These are phyloP conservation scores for Himalopsyche phryganea DNA, from an alignment of 1,140 invertebrate species.

Conservation along the genomic window DNA sequence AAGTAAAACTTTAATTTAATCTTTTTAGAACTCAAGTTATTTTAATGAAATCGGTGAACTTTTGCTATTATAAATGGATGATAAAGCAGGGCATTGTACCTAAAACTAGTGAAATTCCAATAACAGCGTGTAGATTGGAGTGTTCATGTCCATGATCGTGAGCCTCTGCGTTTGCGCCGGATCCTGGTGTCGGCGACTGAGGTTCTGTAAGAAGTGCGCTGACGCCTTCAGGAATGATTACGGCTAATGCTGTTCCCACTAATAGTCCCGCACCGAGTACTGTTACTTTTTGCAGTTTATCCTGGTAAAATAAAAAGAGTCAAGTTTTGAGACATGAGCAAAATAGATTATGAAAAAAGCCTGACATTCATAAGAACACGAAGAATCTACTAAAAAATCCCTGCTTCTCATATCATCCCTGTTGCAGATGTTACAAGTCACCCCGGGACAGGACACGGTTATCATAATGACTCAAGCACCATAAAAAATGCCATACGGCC, in stretches of 20 bases:
- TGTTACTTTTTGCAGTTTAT: constrained; percentile 90
- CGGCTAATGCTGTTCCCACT: constrained; percentile 95
- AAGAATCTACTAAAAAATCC: too few species aligned
- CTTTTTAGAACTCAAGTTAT: too few species aligned
- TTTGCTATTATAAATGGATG: too few species aligned
- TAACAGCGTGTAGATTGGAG: constrained; percentile 55
- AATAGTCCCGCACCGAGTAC: constrained; percentile 94
- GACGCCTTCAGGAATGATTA: constrained; percentile 98
- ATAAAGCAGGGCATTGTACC: too few species aligned
- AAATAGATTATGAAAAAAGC: not conserved
- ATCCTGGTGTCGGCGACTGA: constrained; percentile 26
- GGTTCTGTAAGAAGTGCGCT: constrained; percentile 67
- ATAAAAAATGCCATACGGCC: too few species aligned
- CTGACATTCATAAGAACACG: not conserved
- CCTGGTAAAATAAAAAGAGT: constrained; percentile 60
- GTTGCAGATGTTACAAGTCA: too few species aligned
- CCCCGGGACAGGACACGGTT: too few species aligned
- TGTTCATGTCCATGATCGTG: constrained; percentile 46
- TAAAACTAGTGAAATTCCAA: constrained; percentile 62
- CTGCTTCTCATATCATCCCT: too few species aligned
- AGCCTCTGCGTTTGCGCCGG: not conserved
- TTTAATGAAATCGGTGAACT: too few species aligned
- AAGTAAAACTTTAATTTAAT: too few species aligned
- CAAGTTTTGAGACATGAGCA: constrained; percentile 24
- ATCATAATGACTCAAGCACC: too few species aligned